Evolutionary conservation across 2,797 vertebrate species (phyloP).

Genomic region (Cuniculus paca): DNA sequence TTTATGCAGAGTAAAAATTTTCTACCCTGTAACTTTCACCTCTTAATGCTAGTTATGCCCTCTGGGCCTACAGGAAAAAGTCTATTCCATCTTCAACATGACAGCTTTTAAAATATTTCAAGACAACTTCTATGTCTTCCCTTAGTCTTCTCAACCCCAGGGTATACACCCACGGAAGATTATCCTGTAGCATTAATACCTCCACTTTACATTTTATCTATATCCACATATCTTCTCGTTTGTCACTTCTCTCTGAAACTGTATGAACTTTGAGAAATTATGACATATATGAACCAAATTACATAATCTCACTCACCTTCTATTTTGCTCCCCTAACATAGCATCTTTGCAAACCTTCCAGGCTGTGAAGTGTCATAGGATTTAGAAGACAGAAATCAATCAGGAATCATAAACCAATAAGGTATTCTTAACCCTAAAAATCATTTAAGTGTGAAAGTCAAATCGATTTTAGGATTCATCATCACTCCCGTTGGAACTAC

Average conservation of each 20-base stretch:
- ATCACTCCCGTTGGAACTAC: neutral
- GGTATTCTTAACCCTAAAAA: neutral
- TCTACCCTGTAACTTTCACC: slow-evolving; percentile 17
- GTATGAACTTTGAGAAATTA: slow-evolving; percentile 52
- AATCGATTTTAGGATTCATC: neutral
- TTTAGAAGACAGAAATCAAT: neutral
- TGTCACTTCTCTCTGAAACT: slow-evolving; percentile 56
- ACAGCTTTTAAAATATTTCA: slow-evolving; percentile 63
- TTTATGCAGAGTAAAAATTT: neutral
- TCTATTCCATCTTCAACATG: slow-evolving; percentile 7
- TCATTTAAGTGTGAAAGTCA: slow-evolving; percentile 17
- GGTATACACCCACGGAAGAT: slow-evolving; percentile 16
- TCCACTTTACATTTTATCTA: slow-evolving; percentile 38
- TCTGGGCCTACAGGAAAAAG: neutral
- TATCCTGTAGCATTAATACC: slow-evolving; percentile 43
- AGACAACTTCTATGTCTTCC: slow-evolving; percentile 43
- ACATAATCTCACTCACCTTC: slow-evolving; percentile 58
- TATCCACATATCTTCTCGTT: slow-evolving; percentile 36
- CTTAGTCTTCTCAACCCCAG: slow-evolving; percentile 24
- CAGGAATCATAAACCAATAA: neutral
- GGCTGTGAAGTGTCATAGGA: neutral
- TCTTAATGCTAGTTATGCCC: slow-evolving; percentile 29
- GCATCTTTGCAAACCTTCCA: slow-evolving; percentile 31
- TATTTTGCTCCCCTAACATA: neutral
- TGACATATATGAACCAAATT: slow-evolving; percentile 56